Percentiles rank a stretch among this genome's conserved stretches.
Evolutionary conservation across 2,888 invertebrate genomes (phyloP).

Genomic region (Sylvicola cinctus): DNA sequence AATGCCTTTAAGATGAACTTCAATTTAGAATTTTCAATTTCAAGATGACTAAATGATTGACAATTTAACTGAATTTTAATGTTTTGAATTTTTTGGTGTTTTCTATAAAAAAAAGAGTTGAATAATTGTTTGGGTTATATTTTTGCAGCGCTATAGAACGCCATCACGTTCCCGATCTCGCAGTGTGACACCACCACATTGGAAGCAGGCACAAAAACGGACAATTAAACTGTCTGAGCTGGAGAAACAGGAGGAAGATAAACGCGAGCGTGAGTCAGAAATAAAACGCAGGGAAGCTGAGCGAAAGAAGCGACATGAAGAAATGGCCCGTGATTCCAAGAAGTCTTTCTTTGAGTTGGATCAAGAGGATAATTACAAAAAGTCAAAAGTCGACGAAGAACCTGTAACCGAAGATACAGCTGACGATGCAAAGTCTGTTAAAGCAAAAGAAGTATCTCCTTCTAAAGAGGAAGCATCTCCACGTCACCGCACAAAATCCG

Average conservation of each 20-base stretch:
- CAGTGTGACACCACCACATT: slow-evolving; percentile 84
- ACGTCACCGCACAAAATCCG: slow-evolving; percentile 4
- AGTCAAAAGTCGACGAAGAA: slow-evolving; percentile 30
- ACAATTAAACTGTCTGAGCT: slow-evolving; percentile 67
- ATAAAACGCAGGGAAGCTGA: slow-evolving; percentile 31
- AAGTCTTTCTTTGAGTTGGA: slow-evolving; percentile 25
- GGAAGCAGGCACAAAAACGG: slow-evolving; percentile 72
- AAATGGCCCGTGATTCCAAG: slow-evolving; percentile 25
- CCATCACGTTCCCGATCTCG: slow-evolving; percentile 69
- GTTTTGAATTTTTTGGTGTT: too few relatives aligned
- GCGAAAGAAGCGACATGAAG: slow-evolving; percentile 31
- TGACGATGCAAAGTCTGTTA: slow-evolving; percentile 7
- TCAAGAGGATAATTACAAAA: slow-evolving; percentile 26
- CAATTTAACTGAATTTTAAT: slow-evolving; percentile 1
- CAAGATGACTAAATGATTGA: background rate
- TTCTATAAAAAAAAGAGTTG: too few relatives aligned
- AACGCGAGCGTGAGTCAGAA: slow-evolving; percentile 35
- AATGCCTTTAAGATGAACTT: too few relatives aligned
- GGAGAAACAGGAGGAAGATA: slow-evolving; percentile 47
- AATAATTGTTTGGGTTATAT: too few relatives aligned
- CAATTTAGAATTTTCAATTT: background rate
- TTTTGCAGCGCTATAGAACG: slow-evolving; percentile 58
- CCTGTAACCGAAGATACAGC: slow-evolving; percentile 11
- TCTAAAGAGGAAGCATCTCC: slow-evolving; percentile 3
- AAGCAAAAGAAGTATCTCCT: slow-evolving; percentile 7